A percentile compares a stretch with the other conserved stretches of the same genome.
Evolutionary conservation across 2,797 vertebrate genomes (phyloP).

Genomic region (Macroramphosus scolopax): DNA sequence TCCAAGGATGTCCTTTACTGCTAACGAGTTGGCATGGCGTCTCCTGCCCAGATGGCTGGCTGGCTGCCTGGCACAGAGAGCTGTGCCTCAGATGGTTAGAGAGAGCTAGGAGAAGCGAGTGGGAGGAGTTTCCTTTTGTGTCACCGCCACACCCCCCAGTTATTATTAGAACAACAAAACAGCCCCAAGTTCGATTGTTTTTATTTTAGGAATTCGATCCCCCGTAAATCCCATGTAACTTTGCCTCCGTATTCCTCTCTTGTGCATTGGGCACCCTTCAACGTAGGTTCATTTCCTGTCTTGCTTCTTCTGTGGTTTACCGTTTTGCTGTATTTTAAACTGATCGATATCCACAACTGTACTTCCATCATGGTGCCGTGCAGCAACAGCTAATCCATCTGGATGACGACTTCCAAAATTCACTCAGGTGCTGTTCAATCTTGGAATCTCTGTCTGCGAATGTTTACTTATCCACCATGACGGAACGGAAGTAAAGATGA

Average conservation of each 20-base stretch:
- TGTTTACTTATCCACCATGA: slow-evolving; percentile 47
- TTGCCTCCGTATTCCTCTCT: slow-evolving; percentile 13
- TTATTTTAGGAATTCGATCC: slow-evolving; percentile 31
- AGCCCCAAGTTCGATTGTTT: slow-evolving; percentile 61
- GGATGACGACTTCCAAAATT: slow-evolving; percentile 20
- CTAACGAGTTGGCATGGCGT: slow-evolving; percentile 77
- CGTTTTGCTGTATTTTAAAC: slow-evolving; percentile 12
- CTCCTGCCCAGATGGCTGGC: slow-evolving; percentile 78
- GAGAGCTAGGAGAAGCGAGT: slow-evolving; percentile 63
- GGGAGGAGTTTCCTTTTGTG: slow-evolving; percentile 75
- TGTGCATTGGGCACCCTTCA: slow-evolving; percentile 25
- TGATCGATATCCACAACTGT: slow-evolving; percentile 16
- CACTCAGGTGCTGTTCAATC: slow-evolving; percentile 11
- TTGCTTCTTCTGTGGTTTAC: slow-evolving; percentile 28
- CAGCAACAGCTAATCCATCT: slow-evolving; percentile 36
- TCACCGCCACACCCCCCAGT: slow-evolving; percentile 53
- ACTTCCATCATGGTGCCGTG: slow-evolving; percentile 23
- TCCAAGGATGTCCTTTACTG: slow-evolving; percentile 62
- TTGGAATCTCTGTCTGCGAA: slow-evolving; percentile 43
- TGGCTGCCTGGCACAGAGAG: slow-evolving; percentile 76
- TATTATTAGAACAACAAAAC: slow-evolving; percentile 67
- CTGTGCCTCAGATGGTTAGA: slow-evolving; percentile 62
- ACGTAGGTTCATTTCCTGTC: slow-evolving; percentile 45
- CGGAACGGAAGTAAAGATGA: slow-evolving; percentile 25
- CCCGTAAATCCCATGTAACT: slow-evolving; percentile 34